These are phyloP conservation scores for Paramisgurnus dabryanus DNA, from an alignment of 2,113 vertebrate genomes.

Conservation along the genomic window DNA sequence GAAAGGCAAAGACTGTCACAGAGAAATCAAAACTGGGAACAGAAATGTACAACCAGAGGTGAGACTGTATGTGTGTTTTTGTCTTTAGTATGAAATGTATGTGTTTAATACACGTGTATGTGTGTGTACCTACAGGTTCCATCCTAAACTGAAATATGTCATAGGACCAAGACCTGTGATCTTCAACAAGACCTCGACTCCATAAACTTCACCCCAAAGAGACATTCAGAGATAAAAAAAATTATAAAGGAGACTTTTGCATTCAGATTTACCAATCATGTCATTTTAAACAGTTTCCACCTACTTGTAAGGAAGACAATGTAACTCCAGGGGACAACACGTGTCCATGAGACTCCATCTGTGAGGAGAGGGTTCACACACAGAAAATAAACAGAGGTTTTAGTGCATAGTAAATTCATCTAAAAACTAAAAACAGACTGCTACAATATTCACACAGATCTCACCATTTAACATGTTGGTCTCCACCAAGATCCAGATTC, in stretches of 20 bases:
- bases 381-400: not conserved
- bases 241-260: not conserved
- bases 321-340: conserved; percentile 90
- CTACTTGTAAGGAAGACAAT: conserved; percentile 95
- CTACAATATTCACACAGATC: conserved; percentile 28
- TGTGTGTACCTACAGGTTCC: conserved; percentile 90
- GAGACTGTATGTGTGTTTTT: not conserved
- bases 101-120: not conserved
- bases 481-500: conserved; percentile 96
- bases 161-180: conserved; percentile 89
- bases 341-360: conserved; percentile 88
- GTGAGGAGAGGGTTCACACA: conserved; percentile 23
- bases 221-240: conserved; percentile 6
- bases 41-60: not conserved
- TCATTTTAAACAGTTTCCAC: conserved; percentile 52
- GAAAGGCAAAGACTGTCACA: conserved; percentile 88
- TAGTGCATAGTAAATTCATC: conserved; percentile 21
- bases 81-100: not conserved
- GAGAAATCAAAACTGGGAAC: conserved; percentile 90
- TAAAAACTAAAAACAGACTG: not conserved
- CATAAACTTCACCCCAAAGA: conserved; percentile 76
- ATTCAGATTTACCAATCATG: not conserved
- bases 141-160: conserved; percentile 93
- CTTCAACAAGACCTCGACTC: conserved; percentile 91
- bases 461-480: conserved; percentile 90